Percentiles rank a stretch among this genome's conserved stretches.
Conservation (phyloP, 2,797 vertebrate species). For the Propithecus perrieri region DNA sequence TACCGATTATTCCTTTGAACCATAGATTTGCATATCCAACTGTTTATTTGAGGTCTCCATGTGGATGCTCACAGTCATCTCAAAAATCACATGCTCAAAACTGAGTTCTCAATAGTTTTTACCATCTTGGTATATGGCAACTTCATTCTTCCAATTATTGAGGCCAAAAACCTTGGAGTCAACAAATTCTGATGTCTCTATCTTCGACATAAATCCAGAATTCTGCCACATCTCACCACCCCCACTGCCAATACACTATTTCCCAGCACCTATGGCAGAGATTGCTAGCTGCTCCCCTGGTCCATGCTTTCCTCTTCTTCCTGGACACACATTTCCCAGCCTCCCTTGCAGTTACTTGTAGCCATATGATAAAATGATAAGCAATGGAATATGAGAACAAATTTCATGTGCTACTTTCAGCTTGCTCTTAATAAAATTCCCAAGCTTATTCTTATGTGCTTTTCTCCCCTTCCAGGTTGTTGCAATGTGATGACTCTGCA, state of each 20-base stretch:
- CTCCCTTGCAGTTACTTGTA: background rate
- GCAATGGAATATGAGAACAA: background rate
- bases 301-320: background rate
- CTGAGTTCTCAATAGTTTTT: background rate
- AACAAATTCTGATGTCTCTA: constrained; percentile 27
- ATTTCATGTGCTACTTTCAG: background rate
- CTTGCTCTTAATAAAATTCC: background rate
- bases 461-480: background rate
- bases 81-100: constrained; percentile 12
- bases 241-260: background rate
- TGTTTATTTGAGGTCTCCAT: background rate
- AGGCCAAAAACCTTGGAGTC: background rate
- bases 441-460: background rate
- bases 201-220: constrained; percentile 2
- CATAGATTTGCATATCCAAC: background rate
- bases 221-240: background rate
- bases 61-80: background rate
- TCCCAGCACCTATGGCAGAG: background rate
- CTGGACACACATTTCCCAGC: background rate
- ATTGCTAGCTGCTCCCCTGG: background rate
- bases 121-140: background rate
- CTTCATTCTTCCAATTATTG: constrained; percentile 13
- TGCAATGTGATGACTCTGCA: background rate
- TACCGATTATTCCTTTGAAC: background rate
- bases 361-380: background rate